Conservation (phyloP, 2,113 vertebrate species). For the Petroica traversi region DNA sequence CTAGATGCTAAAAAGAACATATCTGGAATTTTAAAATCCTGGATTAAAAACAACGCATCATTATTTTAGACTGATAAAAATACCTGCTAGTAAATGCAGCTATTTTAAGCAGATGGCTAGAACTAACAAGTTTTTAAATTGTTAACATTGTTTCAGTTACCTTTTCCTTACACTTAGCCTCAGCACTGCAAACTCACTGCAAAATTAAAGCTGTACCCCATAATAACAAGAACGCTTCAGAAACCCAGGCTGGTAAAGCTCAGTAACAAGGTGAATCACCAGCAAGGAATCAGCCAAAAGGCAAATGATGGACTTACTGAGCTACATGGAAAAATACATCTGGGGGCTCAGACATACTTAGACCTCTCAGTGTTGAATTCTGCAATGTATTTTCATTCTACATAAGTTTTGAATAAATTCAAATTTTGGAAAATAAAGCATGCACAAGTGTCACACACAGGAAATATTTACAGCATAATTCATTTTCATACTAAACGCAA, state of each 20-base stretch:
- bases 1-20: not conserved
- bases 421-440: constrained; percentile 28
- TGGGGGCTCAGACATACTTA: not conserved
- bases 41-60: not conserved
- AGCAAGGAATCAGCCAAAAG: not conserved
- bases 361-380: not conserved
- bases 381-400: not conserved
- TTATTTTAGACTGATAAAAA: constrained; percentile 8
- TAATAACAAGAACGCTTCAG: not conserved
- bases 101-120: not conserved
- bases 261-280: not conserved
- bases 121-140: not conserved
- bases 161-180: not conserved
- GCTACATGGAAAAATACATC: not conserved
- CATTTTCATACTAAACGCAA: not conserved
- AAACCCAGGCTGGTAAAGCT: not conserved
- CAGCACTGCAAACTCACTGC: not conserved
- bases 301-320: not conserved
- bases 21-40: not conserved
- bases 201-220: not conserved
- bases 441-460: not conserved
- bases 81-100: not conserved
- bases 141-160: not conserved
- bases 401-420: constrained; percentile 38
- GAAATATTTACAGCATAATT: constrained; percentile 32